These are phyloP conservation scores for Hippocampus kuda DNA, from an alignment of 2,797 vertebrate species.

Conservation along the genomic window DNA sequence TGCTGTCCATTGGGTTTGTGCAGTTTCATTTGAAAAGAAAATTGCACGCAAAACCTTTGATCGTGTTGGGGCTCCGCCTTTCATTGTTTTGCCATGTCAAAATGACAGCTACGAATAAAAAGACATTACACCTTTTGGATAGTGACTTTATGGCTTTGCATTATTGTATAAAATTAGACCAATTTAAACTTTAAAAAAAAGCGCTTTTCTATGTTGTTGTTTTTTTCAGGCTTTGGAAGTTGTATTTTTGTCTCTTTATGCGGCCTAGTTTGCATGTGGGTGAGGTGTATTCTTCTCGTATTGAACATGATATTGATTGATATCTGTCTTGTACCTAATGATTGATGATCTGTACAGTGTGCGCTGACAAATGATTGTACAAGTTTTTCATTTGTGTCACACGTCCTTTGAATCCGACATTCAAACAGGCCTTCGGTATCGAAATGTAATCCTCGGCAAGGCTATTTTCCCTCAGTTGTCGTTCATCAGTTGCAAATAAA, in stretches of 20 bases:
- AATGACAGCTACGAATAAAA: background rate
- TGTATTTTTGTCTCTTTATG: background rate
- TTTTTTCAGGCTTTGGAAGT: background rate
- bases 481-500: constrained; percentile 2
- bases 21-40: background rate
- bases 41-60: background rate
- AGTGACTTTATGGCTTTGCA: background rate
- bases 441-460: background rate
- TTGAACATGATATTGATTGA: constrained; percentile 17
- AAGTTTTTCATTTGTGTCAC: background rate
- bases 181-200: background rate
- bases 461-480: background rate
- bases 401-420: background rate
- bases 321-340: constrained; percentile 14
- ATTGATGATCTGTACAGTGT: constrained; percentile 11
- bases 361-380: background rate
- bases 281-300: constrained; percentile 5
- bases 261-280: constrained; percentile 3
- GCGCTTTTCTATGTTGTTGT: background rate
- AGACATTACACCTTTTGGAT: background rate
- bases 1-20: constrained; percentile 12
- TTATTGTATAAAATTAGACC: background rate
- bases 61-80: too few species aligned
- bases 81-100: background rate
- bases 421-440: background rate